phyloP scores from a whole-genome alignment of 2,888 invertebrate genomes.

The Romanomermis culicivorax region DNA sequence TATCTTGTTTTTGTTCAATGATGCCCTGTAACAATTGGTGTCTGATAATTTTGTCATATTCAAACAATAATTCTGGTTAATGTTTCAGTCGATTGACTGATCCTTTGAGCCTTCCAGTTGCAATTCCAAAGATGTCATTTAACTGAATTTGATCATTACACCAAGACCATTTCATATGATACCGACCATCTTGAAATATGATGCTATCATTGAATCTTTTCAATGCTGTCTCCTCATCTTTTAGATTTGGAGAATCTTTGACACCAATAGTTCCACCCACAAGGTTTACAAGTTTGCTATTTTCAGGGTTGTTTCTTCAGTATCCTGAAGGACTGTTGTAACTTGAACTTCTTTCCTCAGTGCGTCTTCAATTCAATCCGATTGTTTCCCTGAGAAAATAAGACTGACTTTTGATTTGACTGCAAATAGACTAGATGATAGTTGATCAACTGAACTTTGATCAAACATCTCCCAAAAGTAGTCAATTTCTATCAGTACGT shows the following conservation, averaged over 20 bases:
- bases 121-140: background rate
- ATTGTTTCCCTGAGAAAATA: too few species aligned
- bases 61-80: background rate
- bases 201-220: background rate
- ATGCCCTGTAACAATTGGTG: background rate
- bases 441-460: too few species aligned
- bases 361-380: too few species aligned
- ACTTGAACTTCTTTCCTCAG: background rate
- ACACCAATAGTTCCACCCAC: slow-evolving; percentile 5
- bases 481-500: too few species aligned
- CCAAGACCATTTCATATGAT: slow-evolving; percentile 3
- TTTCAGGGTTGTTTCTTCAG: too few species aligned
- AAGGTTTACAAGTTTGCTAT: background rate
- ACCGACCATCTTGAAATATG: background rate
- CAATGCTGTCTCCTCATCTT: slow-evolving; percentile 4
- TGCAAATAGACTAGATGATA: too few species aligned
- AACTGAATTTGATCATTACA: background rate
- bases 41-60: slow-evolving; percentile 1
- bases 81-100: background rate
- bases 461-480: too few species aligned
- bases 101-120: background rate
- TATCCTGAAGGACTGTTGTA: background rate
- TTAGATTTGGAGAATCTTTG: slow-evolving; percentile 3
- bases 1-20: background rate
- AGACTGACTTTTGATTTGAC: too few species aligned